Base-by-base conservation (phyloP, 2,888 invertebrate species). In the Germaria angustata region DNA sequence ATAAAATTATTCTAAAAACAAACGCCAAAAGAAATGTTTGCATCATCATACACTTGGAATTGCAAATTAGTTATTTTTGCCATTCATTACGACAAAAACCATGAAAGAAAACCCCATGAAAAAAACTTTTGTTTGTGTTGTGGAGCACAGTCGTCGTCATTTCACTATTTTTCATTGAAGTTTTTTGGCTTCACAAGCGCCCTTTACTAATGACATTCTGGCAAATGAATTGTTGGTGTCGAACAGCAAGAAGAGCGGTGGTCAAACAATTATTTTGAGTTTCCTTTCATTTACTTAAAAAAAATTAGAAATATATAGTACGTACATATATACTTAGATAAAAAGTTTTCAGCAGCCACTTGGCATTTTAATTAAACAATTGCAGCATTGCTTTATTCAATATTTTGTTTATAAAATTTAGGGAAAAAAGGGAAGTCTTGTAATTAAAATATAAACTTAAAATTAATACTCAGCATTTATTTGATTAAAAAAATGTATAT, bases 21-120 rank as follows among this genome's bases (percentile, higher is more conserved):
- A 55, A 28, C 1, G 9, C 32, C 15, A 20, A 71, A 28, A 39
- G 36, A 57, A 66, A 49, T 65, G 20, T 55, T 69, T 75, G 75
- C 75, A 65, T 71, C 75, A 76, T 65, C 63, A 75, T 51, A 65
- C 75, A 80, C 51, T 80, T 71, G 75, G 80, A 80, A 80, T 80
- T 75, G 69, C 80, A 80, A 80, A 80, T 80, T 69, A 80, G 65
- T 41, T 80, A 53, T 59, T 75, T 73, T 61, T 44, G 46, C 22
- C 49, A 49, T 59, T 61, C 49, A 72, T 72, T 63, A 36, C 36
- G 24, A n/a, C 13, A 57, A 53, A 66, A 36, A n/a, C 13, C 9
- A 24, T 34, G 17, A n/a, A 32, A 59, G 36, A 59, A 36, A 32
- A 36, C 6, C 2, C 3, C 3, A 28, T 28, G 28, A 6, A 28